Evolutionary conservation across 2,797 vertebrate genomes (phyloP), one percentile per base, ranked within the genome.

Genomic region (Halcyon chelicuti): DNA sequence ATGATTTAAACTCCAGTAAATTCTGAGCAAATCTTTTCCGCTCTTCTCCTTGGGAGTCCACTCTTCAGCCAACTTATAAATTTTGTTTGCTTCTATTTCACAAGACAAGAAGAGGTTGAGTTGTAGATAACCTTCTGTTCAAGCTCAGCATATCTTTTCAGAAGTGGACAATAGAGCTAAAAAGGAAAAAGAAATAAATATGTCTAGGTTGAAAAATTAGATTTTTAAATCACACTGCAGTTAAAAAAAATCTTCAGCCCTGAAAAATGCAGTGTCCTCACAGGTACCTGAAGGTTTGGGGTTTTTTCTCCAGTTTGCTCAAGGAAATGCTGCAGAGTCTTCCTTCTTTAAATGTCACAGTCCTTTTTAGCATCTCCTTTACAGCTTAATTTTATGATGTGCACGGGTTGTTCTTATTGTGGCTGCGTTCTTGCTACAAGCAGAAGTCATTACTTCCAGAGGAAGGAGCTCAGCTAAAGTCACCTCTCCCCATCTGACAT

Each of bases 101-200:
- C 60, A 80, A 78, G 90, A 92, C 77, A 88, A 95, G 93, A 94
- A 35, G 95, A 94, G 88, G 82, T 28, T 93, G 93, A 8, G 55
- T 42, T 81, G 93, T 70, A 96, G 95, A 98, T 96, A 95, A 99
- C 86, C 86, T 93, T 96, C 74, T 98, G 97, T 94, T 99, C 99
- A 96, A 99, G 97, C 70, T 91, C 96, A 66, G 95, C 93, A 3
- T 98, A 99, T 97, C 98, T 98, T 85, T 97, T 96, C 88, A 99
- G 91, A 96, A 99, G 98, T 55, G 94, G 96, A 33, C 37, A 26
- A 73, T 98, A 99, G 31, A 99, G 78, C 99, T 99, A 96, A 67
- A 97, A 95, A 47, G 63, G 40, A 87, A 96, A 76, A 95, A 82
- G 80, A 77, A 94, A 86, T 72, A 93, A 92, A 70, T 40, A 86